A percentile compares a stretch with the other conserved stretches of the same genome.
phyloP scores from a whole-genome alignment of 2,113 vertebrate genomes.

The Odocoileus hemionus region DNA sequence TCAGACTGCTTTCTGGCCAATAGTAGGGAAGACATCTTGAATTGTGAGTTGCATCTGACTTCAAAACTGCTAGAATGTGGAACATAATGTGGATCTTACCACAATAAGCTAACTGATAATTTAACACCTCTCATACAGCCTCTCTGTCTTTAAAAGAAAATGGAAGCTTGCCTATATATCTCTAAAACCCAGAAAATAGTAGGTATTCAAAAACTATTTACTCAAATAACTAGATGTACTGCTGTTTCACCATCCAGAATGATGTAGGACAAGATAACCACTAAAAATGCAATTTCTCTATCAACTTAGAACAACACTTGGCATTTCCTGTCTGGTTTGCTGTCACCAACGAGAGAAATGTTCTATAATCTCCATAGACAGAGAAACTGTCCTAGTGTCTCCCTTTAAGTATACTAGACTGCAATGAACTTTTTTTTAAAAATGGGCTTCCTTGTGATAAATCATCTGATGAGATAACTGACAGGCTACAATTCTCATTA shows the following conservation, averaged over 20 bases:
- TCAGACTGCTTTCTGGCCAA: background rate
- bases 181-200: background rate
- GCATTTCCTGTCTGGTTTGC: background rate
- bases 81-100: background rate
- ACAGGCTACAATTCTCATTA: conserved; percentile 41
- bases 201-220: background rate
- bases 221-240: background rate
- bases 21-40: background rate
- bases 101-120: background rate
- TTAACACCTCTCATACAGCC: background rate
- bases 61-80: background rate
- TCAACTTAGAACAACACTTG: background rate
- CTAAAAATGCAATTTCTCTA: background rate
- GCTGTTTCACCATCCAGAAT: background rate
- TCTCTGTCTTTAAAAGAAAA: background rate
- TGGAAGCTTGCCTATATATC: background rate
- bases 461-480: conserved; percentile 2
- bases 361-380: background rate
- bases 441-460: background rate
- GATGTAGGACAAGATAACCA: background rate
- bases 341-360: background rate
- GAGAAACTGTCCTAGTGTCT: background rate
- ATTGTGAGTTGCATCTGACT: background rate
- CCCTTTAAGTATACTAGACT: background rate
- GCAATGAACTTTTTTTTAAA: background rate